Evolutionary conservation across 2,888 invertebrate species (phyloP).

Genomic region (Seira musarum): DNA sequence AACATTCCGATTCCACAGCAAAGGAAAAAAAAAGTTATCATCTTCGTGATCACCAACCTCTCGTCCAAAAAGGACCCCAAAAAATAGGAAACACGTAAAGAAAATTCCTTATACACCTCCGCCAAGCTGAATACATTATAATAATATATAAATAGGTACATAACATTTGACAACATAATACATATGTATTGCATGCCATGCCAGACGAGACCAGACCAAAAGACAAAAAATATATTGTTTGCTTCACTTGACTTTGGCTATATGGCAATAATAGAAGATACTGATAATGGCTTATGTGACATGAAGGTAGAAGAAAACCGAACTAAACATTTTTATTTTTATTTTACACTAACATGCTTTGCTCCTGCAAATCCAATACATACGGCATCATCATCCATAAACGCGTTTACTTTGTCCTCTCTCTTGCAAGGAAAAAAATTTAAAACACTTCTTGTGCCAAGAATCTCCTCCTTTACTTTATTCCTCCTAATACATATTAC

Average conservation of each 20-base stretch:
- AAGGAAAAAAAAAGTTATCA: constrained; percentile 26
- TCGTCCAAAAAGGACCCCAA: constrained; percentile 50
- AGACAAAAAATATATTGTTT: constrained; percentile 12
- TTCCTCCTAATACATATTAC: too few species aligned
- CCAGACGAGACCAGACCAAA: neutral
- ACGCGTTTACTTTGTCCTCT: constrained; percentile 14
- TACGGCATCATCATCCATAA: neutral
- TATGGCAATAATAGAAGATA: constrained; percentile 5
- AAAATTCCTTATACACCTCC: constrained; percentile 39
- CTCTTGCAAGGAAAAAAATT: constrained; percentile 54
- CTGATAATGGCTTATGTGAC: constrained; percentile 13
- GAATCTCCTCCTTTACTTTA: constrained; percentile 43
- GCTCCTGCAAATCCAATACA: too few species aligned
- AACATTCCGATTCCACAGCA: constrained; percentile 28
- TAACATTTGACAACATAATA: constrained; percentile 12
- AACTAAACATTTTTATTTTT: neutral
- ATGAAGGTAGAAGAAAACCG: neutral
- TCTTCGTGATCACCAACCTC: constrained; percentile 38
- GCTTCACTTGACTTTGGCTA: constrained; percentile 14
- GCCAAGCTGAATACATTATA: constrained; percentile 53
- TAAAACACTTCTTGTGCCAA: constrained; percentile 50
- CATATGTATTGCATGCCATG: constrained; percentile 11
- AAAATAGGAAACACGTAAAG: constrained; percentile 15
- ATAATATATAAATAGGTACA: constrained; percentile 42
- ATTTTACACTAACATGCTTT: neutral